A percentile compares a stretch with the other conserved stretches of the same genome.
phyloP scores from a whole-genome alignment of 2,113 vertebrate species.

The Paralichthys olivaceus region DNA sequence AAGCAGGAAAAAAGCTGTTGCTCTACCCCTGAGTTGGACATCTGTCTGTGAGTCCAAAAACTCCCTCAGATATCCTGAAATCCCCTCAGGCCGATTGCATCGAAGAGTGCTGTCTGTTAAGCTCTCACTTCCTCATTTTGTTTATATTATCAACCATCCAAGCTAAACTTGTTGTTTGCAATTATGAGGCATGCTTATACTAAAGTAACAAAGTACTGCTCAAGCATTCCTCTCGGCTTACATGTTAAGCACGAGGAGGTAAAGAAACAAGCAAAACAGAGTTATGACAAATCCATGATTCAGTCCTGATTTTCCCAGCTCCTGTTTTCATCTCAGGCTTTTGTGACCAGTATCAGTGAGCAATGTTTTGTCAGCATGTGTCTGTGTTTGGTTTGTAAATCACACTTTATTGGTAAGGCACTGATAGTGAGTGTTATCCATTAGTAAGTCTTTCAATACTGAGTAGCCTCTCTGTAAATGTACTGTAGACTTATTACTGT shows the following conservation, averaged over 20 bases:
- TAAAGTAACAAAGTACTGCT: background rate
- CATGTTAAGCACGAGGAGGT: background rate
- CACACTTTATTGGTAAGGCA: background rate
- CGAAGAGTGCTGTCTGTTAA: background rate
- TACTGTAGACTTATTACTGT: background rate
- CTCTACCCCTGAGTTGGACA: background rate
- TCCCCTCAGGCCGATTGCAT: too few species aligned
- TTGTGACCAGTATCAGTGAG: slow-evolving; percentile 1
- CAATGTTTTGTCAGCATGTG: background rate
- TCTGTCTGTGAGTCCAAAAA: background rate
- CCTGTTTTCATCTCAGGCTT: background rate
- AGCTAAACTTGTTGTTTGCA: background rate
- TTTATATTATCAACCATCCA: background rate
- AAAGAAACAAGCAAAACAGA: background rate
- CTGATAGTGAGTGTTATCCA: background rate
- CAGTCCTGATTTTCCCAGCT: slow-evolving; percentile 64
- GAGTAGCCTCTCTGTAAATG: background rate
- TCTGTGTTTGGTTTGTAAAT: background rate
- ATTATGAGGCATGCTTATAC: background rate
- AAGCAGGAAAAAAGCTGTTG: background rate
- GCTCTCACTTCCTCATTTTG: background rate
- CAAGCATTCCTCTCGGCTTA: background rate
- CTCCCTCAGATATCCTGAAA: slow-evolving; percentile 13
- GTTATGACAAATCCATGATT: slow-evolving; percentile 40
- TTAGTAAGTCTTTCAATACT: background rate